These are phyloP conservation scores for Champsocephalus esox DNA, from an alignment of 2,797 vertebrate species.

Conservation along the genomic window DNA sequence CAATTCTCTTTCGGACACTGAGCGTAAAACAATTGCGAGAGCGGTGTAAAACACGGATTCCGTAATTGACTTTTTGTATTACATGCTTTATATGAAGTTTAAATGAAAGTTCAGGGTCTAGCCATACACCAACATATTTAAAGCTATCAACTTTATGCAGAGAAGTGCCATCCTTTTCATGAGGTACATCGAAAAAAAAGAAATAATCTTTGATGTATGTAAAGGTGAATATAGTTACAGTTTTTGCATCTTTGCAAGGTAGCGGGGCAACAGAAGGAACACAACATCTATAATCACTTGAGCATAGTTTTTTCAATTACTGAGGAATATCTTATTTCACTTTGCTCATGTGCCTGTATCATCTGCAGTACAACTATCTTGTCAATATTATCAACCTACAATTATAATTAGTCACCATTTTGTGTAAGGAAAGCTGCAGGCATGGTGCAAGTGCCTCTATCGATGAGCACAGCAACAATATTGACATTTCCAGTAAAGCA, in stretches of 20 bases:
- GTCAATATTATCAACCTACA: slow-evolving; percentile 66
- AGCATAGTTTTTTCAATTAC: slow-evolving; percentile 27
- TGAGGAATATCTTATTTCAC: slow-evolving; percentile 54
- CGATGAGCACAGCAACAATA: slow-evolving; percentile 77
- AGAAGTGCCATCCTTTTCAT: too few relatives aligned
- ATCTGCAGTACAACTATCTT: slow-evolving; percentile 68
- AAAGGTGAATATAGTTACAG: neutral
- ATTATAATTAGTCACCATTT: slow-evolving; percentile 77
- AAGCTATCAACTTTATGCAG: too few relatives aligned
- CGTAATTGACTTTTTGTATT: too few relatives aligned
- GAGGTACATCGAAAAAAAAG: too few relatives aligned
- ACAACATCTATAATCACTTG: neutral
- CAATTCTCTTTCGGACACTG: too few relatives aligned
- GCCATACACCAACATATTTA: too few relatives aligned
- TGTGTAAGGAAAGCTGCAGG: slow-evolving; percentile 75
- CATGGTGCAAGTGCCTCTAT: slow-evolving; percentile 80
- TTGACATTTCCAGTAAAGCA: slow-evolving; percentile 83
- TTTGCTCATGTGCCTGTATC: slow-evolving; percentile 58
- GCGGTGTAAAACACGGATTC: too few relatives aligned
- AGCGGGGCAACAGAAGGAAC: neutral
- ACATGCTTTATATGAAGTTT: too few relatives aligned
- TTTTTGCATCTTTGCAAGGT: neutral
- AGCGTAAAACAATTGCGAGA: too few relatives aligned
- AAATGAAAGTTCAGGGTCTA: too few relatives aligned
- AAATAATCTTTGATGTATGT: too few relatives aligned